These are phyloP conservation scores for Pipistrellus kuhlii DNA, from an alignment of 2,797 vertebrate species.

Conservation along the genomic window DNA sequence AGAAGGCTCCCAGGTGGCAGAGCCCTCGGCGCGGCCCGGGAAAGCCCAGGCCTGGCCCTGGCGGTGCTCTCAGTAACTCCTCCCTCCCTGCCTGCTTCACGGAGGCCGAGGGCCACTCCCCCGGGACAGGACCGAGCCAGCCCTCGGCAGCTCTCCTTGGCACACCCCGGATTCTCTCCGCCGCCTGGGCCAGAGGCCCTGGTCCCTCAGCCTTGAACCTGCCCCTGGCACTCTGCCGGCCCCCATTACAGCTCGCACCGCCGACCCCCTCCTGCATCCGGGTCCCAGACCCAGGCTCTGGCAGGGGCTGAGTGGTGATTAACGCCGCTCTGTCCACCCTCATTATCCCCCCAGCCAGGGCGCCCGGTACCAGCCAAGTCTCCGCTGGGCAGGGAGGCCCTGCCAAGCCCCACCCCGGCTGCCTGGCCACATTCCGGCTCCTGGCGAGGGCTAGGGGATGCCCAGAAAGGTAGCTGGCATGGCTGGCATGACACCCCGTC, in stretches of 20 bases:
- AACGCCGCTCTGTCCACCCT: background rate
- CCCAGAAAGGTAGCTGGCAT: slow-evolving; percentile 39
- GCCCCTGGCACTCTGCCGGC: background rate
- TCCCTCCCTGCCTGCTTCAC: slow-evolving; percentile 24
- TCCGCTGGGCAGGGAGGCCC: background rate
- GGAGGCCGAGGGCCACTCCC: background rate
- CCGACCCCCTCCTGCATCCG: background rate
- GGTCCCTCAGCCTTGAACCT: slow-evolving; percentile 42
- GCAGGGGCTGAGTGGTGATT: background rate
- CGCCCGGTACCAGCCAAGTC: slow-evolving; percentile 31
- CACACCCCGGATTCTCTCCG: background rate
- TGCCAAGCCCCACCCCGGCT: slow-evolving; percentile 59
- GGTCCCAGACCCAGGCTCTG: background rate
- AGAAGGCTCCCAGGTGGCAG: background rate
- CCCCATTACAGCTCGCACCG: background rate
- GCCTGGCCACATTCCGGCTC: slow-evolving; percentile 12
- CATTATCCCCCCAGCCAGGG: background rate
- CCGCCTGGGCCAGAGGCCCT: slow-evolving; percentile 59
- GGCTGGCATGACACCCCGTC: background rate
- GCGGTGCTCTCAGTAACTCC: background rate
- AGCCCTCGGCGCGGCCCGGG: background rate
- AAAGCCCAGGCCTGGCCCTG: background rate
- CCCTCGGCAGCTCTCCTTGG: slow-evolving; percentile 53
- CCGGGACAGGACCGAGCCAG: background rate
- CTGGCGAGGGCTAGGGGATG: slow-evolving; percentile 39